Conservation (phyloP, 2,888 invertebrate genomes). For the Alitta virens region DNA sequence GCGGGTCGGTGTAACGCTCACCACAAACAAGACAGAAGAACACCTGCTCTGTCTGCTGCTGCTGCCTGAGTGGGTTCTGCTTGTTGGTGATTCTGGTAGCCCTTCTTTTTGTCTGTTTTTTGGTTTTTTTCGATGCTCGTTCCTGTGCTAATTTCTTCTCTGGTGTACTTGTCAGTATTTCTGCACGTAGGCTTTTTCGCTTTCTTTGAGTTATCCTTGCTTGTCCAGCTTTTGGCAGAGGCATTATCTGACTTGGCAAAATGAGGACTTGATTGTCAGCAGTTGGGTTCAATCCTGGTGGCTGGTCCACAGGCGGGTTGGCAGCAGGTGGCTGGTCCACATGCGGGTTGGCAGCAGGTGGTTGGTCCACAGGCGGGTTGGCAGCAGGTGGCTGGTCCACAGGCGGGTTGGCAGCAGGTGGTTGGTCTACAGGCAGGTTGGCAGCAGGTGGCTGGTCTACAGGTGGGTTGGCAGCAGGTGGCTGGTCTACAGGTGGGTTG, state of each 20-base stretch:
- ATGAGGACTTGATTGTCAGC: too few relatives aligned
- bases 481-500: too few relatives aligned
- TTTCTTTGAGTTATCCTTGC: background rate
- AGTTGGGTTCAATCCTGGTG: too few relatives aligned
- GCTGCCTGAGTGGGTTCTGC: background rate
- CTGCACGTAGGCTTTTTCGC: background rate
- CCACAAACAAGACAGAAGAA: background rate
- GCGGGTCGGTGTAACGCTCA: background rate
- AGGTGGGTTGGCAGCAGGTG: too few relatives aligned
- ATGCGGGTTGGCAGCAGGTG: too few relatives aligned
- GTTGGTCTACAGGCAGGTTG: too few relatives aligned
- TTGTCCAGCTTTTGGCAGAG: background rate
- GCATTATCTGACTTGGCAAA: background rate
- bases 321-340: too few relatives aligned
- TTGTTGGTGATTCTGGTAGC: background rate
- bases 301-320: too few relatives aligned
- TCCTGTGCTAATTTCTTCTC: background rate
- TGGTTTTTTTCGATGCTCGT: background rate
- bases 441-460: too few relatives aligned
- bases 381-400: too few relatives aligned
- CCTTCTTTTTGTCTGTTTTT: background rate
- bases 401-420: too few relatives aligned
- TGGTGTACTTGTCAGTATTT: background rate
- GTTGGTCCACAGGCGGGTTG: too few relatives aligned
- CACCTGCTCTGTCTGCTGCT: background rate